Evolutionary conservation across 2,113 vertebrate genomes (phyloP), one percentile per base, ranked within the genome.

Genomic region (Larimichthys crocea): DNA sequence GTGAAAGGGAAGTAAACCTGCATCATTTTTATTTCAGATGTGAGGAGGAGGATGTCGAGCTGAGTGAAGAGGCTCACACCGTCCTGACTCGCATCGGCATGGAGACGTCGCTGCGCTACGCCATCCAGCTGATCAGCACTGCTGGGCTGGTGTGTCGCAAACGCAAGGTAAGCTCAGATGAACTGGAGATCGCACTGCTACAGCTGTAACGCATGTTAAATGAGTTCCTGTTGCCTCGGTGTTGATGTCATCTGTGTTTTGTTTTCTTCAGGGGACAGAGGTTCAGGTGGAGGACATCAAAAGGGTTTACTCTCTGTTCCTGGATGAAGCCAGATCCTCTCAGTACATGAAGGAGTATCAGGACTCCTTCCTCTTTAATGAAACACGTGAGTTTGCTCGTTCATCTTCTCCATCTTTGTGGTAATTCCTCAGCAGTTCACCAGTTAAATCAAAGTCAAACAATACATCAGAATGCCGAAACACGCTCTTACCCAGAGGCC

Each of bases 261-360:
- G 20, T 26, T 10, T 56, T 9, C 15, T 74, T 15, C 89, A 98
- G 97, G 97, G 97, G 35, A 97, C 97, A 0, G 97, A 98, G 73
- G 97, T 98, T 14, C 97, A 98, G 82, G 97, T 98, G 12, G 97
- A 97, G 10, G 97, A 98, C 90, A 97, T 98, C 44, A 98, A 98
- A 79, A 88, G 97, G 0, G 97, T 97, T 9, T 98, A 98, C 89
- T 97, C 97, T 0, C 95, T 98, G 70, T 98, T 98, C 83, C 93
- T 98, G 95, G 97, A 98, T 0, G 97, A 97, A 84, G 95, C 97
- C 0, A 93, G 97, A 5, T 97, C 97, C 40, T 97, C 97, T 1
- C 96, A 97, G 92, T 98, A 98, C 92, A 97, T 98, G 97, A 98
- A 97, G 88, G 97, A 98, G 56, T 97, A 97, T 84, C 97, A 98